Percentiles rank a stretch among this genome's conserved stretches.
Evolutionary conservation across 2,888 invertebrate species (phyloP).

Genomic region (Drosophila bunnanda): DNA sequence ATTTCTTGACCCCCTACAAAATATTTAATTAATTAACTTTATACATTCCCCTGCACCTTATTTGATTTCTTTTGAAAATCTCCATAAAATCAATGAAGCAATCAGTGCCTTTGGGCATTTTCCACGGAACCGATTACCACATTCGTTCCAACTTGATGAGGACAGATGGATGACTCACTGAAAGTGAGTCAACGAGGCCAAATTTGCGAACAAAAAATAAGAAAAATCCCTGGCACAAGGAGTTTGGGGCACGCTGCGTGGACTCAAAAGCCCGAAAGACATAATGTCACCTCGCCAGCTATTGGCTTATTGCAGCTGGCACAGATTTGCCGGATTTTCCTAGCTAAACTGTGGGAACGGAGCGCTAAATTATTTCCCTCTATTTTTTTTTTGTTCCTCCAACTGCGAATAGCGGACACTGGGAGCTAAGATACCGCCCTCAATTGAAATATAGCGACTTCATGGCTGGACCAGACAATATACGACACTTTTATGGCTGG

Average conservation of each 20-base stretch:
- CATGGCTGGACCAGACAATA: slow-evolving; percentile 23
- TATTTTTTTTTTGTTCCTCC: slow-evolving; percentile 40
- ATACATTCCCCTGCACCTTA: no score
- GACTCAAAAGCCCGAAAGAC: slow-evolving; percentile 40
- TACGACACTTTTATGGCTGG: slow-evolving; percentile 11
- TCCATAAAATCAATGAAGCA: slow-evolving; percentile 14
- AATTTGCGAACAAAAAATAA: slow-evolving; percentile 33
- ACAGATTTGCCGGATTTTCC: slow-evolving; percentile 19
- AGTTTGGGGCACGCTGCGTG: slow-evolving; percentile 66
- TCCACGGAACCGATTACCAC: slow-evolving; percentile 22
- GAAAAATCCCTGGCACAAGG: slow-evolving; percentile 61
- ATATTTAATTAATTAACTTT: background rate
- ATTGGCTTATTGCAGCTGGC: slow-evolving; percentile 30
- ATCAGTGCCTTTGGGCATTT: slow-evolving; percentile 13
- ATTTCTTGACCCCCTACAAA: background rate
- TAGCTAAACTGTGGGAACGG: slow-evolving; percentile 34
- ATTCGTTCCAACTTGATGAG: slow-evolving; percentile 85
- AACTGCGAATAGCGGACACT: slow-evolving; percentile 84
- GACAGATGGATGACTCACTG: slow-evolving; percentile 92
- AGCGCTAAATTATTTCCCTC: slow-evolving; percentile 24
- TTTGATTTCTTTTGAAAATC: background rate
- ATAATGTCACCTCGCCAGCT: slow-evolving; percentile 30
- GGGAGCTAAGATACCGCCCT: slow-evolving; percentile 31
- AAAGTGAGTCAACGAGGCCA: slow-evolving; percentile 67
- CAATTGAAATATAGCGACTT: slow-evolving; percentile 34